Evolutionary conservation across 2,888 invertebrate genomes (phyloP).

Genomic region (Ganaspis brasiliensis): DNA sequence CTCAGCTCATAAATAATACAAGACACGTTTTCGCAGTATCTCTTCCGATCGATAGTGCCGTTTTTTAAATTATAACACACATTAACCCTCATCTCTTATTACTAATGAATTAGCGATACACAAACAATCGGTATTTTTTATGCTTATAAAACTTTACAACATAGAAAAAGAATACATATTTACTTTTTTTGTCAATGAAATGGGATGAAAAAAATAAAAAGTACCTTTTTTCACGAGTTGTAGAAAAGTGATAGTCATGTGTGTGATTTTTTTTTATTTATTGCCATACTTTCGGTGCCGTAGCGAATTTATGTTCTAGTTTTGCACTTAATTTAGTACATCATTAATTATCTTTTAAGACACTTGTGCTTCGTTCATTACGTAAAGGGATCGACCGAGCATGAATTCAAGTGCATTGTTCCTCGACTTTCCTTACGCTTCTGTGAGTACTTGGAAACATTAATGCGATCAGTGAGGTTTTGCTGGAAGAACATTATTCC

Average conservation of each 20-base stretch:
- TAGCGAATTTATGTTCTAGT: not conserved
- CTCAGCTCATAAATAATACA: slow-evolving; percentile 33
- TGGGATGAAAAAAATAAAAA: too few relatives aligned
- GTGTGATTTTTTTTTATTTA: not conserved
- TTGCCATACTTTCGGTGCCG: not conserved
- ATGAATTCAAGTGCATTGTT: slow-evolving; percentile 42
- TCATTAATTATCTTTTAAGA: slow-evolving; percentile 27
- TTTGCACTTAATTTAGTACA: slow-evolving; percentile 8
- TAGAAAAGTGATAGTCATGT: too few relatives aligned
- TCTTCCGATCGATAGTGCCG: slow-evolving; percentile 8
- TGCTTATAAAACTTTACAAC: too few relatives aligned
- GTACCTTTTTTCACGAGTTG: too few relatives aligned
- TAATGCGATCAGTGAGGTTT: slow-evolving; percentile 38
- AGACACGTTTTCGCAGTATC: slow-evolving; percentile 27
- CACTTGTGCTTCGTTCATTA: slow-evolving; percentile 18
- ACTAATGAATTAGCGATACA: not conserved
- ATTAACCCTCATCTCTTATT: not conserved
- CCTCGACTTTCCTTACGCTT: slow-evolving; percentile 29
- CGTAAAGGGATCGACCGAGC: slow-evolving; percentile 32
- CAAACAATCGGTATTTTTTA: too few relatives aligned
- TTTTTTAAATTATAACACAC: slow-evolving; percentile 1
- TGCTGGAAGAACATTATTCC: slow-evolving; percentile 34
- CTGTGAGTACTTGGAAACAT: slow-evolving; percentile 39
- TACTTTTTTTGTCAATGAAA: too few relatives aligned
- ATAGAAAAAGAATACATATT: too few relatives aligned